Conservation (phyloP, 2,888 invertebrate species). For the Dicycla oo region DNA sequence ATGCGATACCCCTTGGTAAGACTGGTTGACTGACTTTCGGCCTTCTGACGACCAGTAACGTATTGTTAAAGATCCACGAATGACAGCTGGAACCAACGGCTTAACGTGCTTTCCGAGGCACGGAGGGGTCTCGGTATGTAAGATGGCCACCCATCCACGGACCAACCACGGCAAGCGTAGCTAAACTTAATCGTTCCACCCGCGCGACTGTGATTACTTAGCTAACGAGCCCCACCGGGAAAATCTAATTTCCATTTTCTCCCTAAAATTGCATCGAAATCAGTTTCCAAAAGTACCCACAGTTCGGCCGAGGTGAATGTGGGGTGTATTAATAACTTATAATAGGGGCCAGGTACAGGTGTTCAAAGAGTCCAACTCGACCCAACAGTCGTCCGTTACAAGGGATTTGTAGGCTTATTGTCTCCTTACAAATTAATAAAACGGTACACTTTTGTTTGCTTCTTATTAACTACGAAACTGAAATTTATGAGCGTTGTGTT, state of each 20-base stretch:
- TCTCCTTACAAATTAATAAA: constrained; percentile 80
- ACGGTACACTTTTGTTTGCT: constrained; percentile 78
- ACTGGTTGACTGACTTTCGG: too few relatives aligned
- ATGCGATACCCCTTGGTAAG: too few relatives aligned
- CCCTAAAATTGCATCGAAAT: constrained; percentile 12
- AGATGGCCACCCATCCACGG: too few relatives aligned
- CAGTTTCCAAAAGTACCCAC: constrained; percentile 16
- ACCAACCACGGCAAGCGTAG: too few relatives aligned
- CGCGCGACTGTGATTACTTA: too few relatives aligned
- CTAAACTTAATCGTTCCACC: too few relatives aligned
- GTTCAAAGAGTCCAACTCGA: constrained; percentile 72
- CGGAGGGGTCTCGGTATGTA: too few relatives aligned
- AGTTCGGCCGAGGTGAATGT: constrained; percentile 39
- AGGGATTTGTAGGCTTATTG: constrained; percentile 78
- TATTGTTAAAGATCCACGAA: too few relatives aligned
- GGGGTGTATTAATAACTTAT: constrained; percentile 67
- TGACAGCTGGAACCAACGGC: too few relatives aligned
- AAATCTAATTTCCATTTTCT: constrained; percentile 16
- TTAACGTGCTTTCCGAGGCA: too few relatives aligned
- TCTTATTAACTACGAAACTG: constrained; percentile 75
- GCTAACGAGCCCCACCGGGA: too few relatives aligned
- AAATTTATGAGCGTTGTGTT: constrained; percentile 70
- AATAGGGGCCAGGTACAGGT: constrained; percentile 73
- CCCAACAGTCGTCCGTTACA: constrained; percentile 79
- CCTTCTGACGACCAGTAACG: too few relatives aligned